These are phyloP conservation scores for Ramphastos sulfuratus DNA, from an alignment of 2,113 vertebrate genomes.

Conservation along the genomic window DNA sequence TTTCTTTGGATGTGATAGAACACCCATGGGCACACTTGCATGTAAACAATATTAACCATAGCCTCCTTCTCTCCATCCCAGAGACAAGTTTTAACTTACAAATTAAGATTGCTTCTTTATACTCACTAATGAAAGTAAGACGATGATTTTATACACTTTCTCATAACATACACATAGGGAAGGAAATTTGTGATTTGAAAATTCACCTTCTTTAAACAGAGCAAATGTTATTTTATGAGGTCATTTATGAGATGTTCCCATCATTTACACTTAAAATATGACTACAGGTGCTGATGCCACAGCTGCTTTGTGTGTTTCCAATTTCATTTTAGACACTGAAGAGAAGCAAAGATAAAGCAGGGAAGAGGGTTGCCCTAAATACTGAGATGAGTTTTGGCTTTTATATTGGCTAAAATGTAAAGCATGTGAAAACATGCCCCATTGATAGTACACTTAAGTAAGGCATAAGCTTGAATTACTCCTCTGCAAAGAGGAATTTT, in stretches of 20 bases:
- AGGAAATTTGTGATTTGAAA: not conserved
- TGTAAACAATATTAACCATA: not conserved
- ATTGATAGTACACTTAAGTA: not conserved
- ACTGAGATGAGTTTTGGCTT: not conserved
- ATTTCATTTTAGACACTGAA: not conserved
- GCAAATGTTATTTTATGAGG: not conserved
- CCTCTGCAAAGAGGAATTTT: slow-evolving; percentile 32
- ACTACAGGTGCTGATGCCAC: not conserved
- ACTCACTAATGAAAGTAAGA: not conserved
- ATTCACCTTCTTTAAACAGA: not conserved
- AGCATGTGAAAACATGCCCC: not conserved
- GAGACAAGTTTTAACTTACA: not conserved
- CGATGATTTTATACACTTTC: not conserved
- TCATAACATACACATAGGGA: not conserved
- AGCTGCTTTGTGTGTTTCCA: not conserved
- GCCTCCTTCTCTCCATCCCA: not conserved
- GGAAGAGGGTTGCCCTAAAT: not conserved
- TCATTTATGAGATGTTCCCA: not conserved
- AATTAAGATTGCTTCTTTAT: not conserved
- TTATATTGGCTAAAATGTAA: not conserved
- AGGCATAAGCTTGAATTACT: not conserved
- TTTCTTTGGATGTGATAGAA: not conserved
- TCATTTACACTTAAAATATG: not conserved
- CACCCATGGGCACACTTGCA: not conserved
- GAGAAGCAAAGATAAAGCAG: not conserved